phyloP scores from a whole-genome alignment of 2,113 vertebrate species.

The Tympanuchus pallidicinctus region DNA sequence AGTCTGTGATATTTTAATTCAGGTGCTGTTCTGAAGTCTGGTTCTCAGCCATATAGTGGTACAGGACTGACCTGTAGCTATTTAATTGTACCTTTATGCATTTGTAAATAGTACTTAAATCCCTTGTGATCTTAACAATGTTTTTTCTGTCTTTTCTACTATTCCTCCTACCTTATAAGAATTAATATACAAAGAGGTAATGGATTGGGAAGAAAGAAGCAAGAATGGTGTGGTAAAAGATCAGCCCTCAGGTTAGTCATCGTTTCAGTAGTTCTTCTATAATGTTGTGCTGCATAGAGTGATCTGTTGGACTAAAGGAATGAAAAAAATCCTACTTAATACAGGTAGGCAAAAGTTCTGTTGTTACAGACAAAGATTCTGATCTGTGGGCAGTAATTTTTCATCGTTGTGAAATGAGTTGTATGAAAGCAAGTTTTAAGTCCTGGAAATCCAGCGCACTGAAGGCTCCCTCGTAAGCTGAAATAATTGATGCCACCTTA shows the following conservation, averaged over 20 bases:
- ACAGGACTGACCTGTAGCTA: not conserved
- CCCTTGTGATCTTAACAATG: not conserved
- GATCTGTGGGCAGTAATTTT: not conserved
- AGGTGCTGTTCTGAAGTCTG: not conserved
- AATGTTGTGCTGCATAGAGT: not conserved
- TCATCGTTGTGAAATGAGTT: not conserved
- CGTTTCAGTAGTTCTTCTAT: slow-evolving; percentile 48
- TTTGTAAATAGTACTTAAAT: not conserved
- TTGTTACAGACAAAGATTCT: not conserved
- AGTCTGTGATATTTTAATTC: not conserved
- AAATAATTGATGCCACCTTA: fast-evolving
- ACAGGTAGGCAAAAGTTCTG: slow-evolving; percentile 12
- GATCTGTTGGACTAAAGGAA: not conserved
- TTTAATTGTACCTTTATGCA: not conserved
- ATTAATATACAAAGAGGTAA: slow-evolving; percentile 97
- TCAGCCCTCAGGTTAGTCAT: slow-evolving; percentile 91
- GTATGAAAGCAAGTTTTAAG: not conserved
- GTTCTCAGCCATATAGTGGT: not conserved
- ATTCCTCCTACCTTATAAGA: slow-evolving; percentile 72
- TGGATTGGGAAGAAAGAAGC: slow-evolving; percentile 98
- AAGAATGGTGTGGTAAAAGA: slow-evolving; percentile 97
- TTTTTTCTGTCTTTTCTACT: not conserved
- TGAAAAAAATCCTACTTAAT: not conserved
- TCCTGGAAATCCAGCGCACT: not conserved
- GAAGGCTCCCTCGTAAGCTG: not conserved